Evolutionary conservation across 2,888 invertebrate species (phyloP).

Genomic region (Palloptera scutellata): DNA sequence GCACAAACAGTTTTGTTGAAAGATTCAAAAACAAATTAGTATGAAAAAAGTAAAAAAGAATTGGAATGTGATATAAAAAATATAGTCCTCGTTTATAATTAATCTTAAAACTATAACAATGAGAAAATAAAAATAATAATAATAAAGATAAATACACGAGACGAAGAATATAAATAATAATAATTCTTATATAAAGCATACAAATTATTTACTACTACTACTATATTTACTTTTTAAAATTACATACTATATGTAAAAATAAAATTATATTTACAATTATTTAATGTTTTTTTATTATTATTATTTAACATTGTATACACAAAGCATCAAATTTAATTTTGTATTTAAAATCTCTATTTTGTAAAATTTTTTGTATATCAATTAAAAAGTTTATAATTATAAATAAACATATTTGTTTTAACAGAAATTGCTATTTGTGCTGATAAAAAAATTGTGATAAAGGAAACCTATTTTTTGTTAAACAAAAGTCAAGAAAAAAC

Average conservation of each 20-base stretch:
- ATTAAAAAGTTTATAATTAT: conserved; percentile 25
- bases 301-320: no score
- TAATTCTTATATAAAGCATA: conserved; percentile 2
- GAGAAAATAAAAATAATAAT: conserved; percentile 29
- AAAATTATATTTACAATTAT: no score
- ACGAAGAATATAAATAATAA: conserved; percentile 14
- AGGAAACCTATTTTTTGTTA: background rate
- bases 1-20: conserved; percentile 41
- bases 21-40: conserved; percentile 22
- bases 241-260: no score
- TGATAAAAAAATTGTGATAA: no score
- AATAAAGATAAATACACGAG: conserved; percentile 1
- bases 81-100: conserved; percentile 58
- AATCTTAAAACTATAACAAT: conserved; percentile 25
- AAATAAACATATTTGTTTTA: conserved; percentile 5
- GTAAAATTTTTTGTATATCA: background rate
- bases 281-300: no score
- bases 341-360: no score
- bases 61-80: conserved; percentile 65
- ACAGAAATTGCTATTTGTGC: no score
- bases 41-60: conserved; percentile 47
- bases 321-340: no score
- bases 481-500: conserved; percentile 37
- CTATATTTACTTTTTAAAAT: no score
- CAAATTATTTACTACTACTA: background rate